Evolutionary conservation across 1,140 invertebrate genomes (phyloP).

Genomic region (Drosophila aff.): DNA sequence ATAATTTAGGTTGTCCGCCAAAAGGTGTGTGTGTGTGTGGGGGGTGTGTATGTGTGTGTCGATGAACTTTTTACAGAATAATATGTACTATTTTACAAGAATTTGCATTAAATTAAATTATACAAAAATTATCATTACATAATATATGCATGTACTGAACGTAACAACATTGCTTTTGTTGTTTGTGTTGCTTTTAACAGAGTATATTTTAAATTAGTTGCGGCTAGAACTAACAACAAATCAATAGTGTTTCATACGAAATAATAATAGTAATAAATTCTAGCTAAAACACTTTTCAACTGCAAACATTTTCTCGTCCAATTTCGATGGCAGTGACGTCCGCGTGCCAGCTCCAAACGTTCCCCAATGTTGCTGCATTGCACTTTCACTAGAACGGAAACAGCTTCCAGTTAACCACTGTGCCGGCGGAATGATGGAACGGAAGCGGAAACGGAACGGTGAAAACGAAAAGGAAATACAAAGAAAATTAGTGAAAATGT

Average conservation of each 20-base stretch:
- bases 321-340: conserved; percentile 71
- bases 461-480: conserved; percentile 43
- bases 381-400: conserved; percentile 81
- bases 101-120: conserved; percentile 67
- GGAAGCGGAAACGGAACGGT: conserved; percentile 22
- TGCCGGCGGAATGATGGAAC: conserved; percentile 26
- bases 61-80: conserved; percentile 68
- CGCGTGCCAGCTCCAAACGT: conserved; percentile 70
- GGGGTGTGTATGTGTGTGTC: conserved; percentile 46
- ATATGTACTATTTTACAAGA: conserved; percentile 61
- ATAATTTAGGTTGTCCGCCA: conserved; percentile 53
- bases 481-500: conserved; percentile 30
- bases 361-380: conserved; percentile 34
- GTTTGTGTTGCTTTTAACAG: conserved; percentile 54
- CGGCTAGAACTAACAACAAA: conserved; percentile 77
- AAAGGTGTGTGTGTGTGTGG: conserved; percentile 15
- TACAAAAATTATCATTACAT: conserved; percentile 57
- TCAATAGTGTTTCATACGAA: conserved; percentile 70
- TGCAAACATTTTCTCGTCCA: conserved; percentile 68
- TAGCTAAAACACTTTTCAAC: conserved; percentile 80
- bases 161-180: conserved; percentile 40
- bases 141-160: conserved; percentile 60
- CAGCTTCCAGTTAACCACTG: conserved; percentile 85
- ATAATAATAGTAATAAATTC: conserved; percentile 80
- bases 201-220: conserved; percentile 69